phyloP scores from a whole-genome alignment of 2,888 invertebrate species.

The Sclerodermus sp. region DNA sequence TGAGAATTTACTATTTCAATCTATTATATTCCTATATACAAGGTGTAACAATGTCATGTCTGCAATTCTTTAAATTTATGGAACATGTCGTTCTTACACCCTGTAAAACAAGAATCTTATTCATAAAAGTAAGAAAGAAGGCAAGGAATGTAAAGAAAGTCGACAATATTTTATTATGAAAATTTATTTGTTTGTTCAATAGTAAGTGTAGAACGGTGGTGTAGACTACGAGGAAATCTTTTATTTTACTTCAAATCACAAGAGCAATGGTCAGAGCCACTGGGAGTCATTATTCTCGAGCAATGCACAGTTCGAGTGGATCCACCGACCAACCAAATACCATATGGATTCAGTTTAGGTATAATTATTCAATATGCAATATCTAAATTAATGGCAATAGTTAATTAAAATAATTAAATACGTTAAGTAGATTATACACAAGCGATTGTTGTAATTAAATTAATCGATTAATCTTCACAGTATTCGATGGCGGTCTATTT shows the following conservation, averaged over 20 bases:
- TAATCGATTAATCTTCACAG: constrained; percentile 56
- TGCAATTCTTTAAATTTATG: no score
- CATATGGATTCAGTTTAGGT: constrained; percentile 83
- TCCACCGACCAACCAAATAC: constrained; percentile 69
- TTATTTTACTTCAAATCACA: constrained; percentile 90
- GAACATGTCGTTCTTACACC: no score
- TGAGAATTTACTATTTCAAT: no score
- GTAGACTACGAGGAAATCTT: constrained; percentile 87
- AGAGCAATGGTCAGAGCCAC: constrained; percentile 85
- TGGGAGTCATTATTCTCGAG: constrained; percentile 86
- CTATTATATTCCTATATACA: no score
- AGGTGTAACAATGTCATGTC: no score
- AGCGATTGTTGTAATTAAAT: background rate
- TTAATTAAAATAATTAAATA: no score
- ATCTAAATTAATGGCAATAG: background rate
- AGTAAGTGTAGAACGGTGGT: constrained; percentile 85
- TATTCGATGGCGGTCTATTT: constrained; percentile 79
- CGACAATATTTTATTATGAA: constrained; percentile 6
- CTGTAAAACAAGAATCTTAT: no score
- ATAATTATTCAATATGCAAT: constrained; percentile 34
- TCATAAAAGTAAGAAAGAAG: no score
- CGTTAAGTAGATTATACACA: no score
- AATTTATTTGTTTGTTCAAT: constrained; percentile 36
- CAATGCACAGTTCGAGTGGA: constrained; percentile 79
- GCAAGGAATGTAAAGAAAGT: no score